Evolutionary conservation across 2,797 vertebrate genomes (phyloP).

Genomic region (Esox masquinongy): DNA sequence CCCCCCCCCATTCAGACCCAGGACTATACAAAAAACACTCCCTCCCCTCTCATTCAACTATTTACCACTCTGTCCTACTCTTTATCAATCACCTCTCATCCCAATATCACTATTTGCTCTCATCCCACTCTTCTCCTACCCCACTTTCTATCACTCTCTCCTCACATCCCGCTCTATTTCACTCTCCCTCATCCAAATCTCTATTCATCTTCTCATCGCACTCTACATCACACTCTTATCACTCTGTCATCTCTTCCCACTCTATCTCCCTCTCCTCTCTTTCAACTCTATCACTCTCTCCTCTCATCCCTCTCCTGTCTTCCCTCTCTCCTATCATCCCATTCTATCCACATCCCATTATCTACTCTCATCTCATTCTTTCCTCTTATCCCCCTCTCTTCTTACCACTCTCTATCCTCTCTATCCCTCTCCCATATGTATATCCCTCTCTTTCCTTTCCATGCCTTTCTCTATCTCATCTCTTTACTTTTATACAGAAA

Average conservation of each 20-base stretch:
- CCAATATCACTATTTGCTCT: no score
- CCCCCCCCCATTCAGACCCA: no score
- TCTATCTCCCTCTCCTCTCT: no score
- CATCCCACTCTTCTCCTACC: background rate
- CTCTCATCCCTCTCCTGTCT: background rate
- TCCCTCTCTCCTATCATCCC: background rate
- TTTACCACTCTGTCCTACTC: background rate
- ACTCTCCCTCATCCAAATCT: background rate
- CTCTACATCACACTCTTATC: no score
- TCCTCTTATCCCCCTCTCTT: no score
- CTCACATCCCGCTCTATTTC: background rate
- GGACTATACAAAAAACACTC: no score
- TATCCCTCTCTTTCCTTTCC: background rate
- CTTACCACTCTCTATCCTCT: background rate
- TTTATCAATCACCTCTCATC: background rate
- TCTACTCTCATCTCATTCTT: background rate
- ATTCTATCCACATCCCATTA: background rate
- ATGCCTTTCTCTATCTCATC: slow-evolving; percentile 23
- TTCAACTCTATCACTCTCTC: background rate
- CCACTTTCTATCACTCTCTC: background rate
- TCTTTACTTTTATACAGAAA: slow-evolving; percentile 32
- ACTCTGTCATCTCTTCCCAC: no score
- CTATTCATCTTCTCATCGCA: background rate
- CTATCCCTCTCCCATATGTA: background rate
- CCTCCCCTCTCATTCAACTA: background rate